Conservation (phyloP, 2,797 vertebrate genomes). For the Chaenodraco wilsoni region DNA sequence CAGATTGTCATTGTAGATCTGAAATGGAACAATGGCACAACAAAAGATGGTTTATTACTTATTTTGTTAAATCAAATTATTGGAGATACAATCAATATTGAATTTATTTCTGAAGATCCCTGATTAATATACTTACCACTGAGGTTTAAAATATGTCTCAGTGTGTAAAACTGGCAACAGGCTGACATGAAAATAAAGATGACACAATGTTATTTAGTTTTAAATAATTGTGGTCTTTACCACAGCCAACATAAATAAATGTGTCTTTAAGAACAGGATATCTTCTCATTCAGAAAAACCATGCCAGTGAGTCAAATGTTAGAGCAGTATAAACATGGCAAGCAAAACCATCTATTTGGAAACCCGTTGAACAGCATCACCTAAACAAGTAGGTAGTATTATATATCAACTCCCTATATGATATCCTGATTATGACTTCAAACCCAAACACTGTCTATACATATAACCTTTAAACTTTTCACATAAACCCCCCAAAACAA, state of each 20-base stretch:
- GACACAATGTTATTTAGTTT: too few relatives aligned
- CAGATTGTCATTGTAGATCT: slow-evolving; percentile 1
- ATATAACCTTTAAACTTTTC: too few relatives aligned
- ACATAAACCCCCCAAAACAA: too few relatives aligned
- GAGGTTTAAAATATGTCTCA: background rate
- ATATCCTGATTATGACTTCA: too few relatives aligned
- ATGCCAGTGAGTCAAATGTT: background rate
- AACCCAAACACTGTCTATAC: too few relatives aligned
- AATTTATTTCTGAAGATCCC: background rate
- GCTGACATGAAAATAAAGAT: slow-evolving; percentile 5
- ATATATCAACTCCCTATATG: too few relatives aligned
- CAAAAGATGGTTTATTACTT: background rate
- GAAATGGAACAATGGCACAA: background rate
- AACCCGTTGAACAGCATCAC: too few relatives aligned
- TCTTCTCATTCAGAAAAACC: background rate
- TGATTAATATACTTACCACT: background rate
- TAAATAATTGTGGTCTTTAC: too few relatives aligned
- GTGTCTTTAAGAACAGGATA: background rate
- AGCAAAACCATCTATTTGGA: too few relatives aligned
- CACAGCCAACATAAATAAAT: background rate
- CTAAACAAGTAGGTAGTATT: too few relatives aligned
- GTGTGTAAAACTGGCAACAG: background rate
- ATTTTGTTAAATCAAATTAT: background rate
- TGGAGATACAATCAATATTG: slow-evolving; percentile 9
- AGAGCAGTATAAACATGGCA: too few relatives aligned